These are phyloP conservation scores for Acestrorhynchus altus DNA, from an alignment of 2,797 vertebrate species.

Conservation along the genomic window DNA sequence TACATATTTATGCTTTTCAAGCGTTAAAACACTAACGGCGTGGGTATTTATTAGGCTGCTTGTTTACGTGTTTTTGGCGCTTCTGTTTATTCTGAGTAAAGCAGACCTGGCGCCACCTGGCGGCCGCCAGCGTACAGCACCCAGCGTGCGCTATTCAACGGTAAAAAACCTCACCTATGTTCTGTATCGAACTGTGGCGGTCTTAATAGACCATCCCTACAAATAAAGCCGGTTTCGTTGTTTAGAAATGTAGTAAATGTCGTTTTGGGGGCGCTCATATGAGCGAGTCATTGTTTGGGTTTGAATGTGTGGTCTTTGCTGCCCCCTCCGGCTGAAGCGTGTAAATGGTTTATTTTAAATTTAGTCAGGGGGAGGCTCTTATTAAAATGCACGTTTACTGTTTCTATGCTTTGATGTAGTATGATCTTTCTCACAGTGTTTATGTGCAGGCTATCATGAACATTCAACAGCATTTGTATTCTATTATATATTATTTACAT, in stretches of 20 bases:
- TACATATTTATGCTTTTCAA: background rate
- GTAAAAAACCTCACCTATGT: background rate
- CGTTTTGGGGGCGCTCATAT: background rate
- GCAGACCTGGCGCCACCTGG: constrained; percentile 61
- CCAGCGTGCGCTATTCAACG: background rate
- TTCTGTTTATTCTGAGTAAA: constrained; percentile 22
- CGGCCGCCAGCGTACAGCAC: constrained; percentile 17
- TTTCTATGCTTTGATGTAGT: too few species aligned
- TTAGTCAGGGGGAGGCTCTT: too few species aligned
- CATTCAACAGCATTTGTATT: too few species aligned
- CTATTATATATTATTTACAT: too few species aligned
- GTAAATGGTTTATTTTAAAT: constrained; percentile 46
- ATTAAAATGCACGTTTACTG: too few species aligned
- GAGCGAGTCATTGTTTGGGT: constrained; percentile 25
- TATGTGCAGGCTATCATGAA: too few species aligned
- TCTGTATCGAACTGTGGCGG: background rate
- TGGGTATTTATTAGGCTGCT: constrained; percentile 68
- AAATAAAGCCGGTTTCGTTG: background rate
- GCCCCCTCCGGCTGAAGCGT: constrained; percentile 60
- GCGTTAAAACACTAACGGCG: background rate
- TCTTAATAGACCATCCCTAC: background rate
- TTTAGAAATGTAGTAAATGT: too few species aligned
- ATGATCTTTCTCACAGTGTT: too few species aligned
- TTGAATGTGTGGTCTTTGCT: constrained; percentile 61
- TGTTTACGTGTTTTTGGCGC: constrained; percentile 57